Evolutionary conservation across 1,140 invertebrate genomes (phyloP), one percentile per base, ranked within the genome.

Genomic region (Drosophila arawakana): DNA sequence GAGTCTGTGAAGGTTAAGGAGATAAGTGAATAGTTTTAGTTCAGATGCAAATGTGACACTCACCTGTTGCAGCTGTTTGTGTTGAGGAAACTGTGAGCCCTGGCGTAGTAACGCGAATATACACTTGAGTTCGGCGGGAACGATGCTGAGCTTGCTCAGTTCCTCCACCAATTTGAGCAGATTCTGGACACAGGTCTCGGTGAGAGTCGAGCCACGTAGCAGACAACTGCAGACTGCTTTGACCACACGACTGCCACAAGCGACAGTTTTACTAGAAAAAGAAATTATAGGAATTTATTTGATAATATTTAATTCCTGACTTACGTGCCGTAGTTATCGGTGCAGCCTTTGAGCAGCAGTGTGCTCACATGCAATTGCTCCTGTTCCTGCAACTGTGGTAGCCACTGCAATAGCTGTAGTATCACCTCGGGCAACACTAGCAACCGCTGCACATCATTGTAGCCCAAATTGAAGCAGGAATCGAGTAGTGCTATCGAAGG

Each of bases 141-240:
- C 93, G 58, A 95, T 94, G 49, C 94, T 95, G 46, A 94, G 91
- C 50, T 93, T 94, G 46, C 94, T 94, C 13, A 95, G 88, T 71
- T 92, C 92, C 90, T 95, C 94, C 37, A 95, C 90, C 9, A 95
- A 76, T 69, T 93, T 93, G 47, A 95, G 93, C 30, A 95, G 80
- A 76, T 94, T 93, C 62, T 93, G 92, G 70, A 93, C 81, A 63
- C 93, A 92, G 18, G 76, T 86, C 61, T 79, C 81, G 18, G 79
- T 60, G 18, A 80, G 80, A 57, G 77, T 79, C 13, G 82, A 80
- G 30, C 91, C 80, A 9, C 81, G 72, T 49, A 85, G 61, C 7
- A 94, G 80, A 46, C 91, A 83, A 18, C 90, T 81, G 60, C 93
- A 93, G 2, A 93, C 90, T 3, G 91, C 90, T 43, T 85, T 90